Evolutionary conservation across 2,797 vertebrate species (phyloP), one percentile per base, ranked within the genome.

Genomic region (Poeciliopsis gracilis): DNA sequence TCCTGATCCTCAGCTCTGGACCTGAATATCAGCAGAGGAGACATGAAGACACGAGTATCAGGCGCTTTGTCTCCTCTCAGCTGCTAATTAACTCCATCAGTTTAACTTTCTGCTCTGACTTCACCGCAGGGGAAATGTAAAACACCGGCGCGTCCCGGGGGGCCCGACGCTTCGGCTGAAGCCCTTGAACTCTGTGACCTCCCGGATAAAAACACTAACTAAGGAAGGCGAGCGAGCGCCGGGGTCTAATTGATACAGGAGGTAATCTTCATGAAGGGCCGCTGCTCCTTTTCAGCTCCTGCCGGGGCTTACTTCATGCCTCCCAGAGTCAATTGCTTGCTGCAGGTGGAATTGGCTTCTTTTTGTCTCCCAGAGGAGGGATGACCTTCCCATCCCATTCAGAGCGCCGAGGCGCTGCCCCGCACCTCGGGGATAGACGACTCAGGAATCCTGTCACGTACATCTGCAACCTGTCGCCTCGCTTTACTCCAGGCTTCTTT

Each of bases 331-430:
- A 87, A 88, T 87, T 81, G 82, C 84, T 82, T 66, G 79, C 81
- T 53, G n/a, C 36, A 67, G 63, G 63, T 67, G 63, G 36, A 85
- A 87, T 89, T 88, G 88, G 80, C 82, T 87, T 77, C 72, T 66
- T 67, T 79, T 81, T 25, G 78, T 81, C 87, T 90, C 88, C 87
- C 76, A 57, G 33, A 5, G 85, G 90, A 88, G 77, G 71, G 80
- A 81, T 82, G 87, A 91, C 91, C 90, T 92, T 90, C 90, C 81
- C 71, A 41, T 86, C 86, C 79, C 82, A 73, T 86, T 87, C 82
- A 85, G 80, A 80, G 77, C 66, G 79, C 77, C 81, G 7, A 88
- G 90, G 80, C 85, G 61, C 87, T 33, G 85, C 71, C 69, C 47
- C 3, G 47, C 66, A 46, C 84, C 75, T 33, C 3, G 84, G 77